Base-by-base conservation (phyloP, 2,888 invertebrate species). In the Acanthosepion pharaonis region DNA sequence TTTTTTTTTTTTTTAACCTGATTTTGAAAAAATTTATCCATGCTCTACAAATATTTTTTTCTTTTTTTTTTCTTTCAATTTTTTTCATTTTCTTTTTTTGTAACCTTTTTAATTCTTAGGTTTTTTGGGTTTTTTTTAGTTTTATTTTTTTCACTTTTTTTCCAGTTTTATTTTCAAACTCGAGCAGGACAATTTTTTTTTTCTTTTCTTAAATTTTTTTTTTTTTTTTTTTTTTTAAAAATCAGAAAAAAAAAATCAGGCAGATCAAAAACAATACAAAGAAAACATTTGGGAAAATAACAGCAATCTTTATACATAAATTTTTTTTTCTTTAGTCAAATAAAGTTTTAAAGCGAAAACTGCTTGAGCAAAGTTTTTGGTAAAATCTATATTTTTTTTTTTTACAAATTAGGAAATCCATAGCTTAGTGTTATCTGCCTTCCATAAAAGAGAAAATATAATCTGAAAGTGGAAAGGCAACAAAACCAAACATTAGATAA, bases 121-220 rank as follows among this genome's bases (percentile, higher is more conserved):
- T 78, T n/a, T n/a, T n/a, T n/a, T 28, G 0, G 33, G 0, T 33
- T 33, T 33, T 28, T 78, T 2, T 2, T 3, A 28, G 0, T 28
- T 78, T 78, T 59, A 20, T 55, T 55, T 28, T 8, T 28, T 28
- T 64, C 11, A 28, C 5, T 78, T 78, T 78, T 78, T 78, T 78
- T 78, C 28, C 9, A 78, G 4, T 8, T 28, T 78, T 78, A 18
- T n/a, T 78, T n/a, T 78, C 9, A n/a, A 28, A 78, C n/a, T 78
- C 28, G 78, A 78, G 78, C 78, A 78, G 78, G 78, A 78, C 78
- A 78, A 78, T 78, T 78, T 78, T 78, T 78, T 78, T 28, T n/a
- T 78, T 18, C 18, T 28, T 78, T 78, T n/a, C n/a, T 78, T 78
- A 4, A 0, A 28, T 64, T 25, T 25, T 23, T 64, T 25, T 25